Evolutionary conservation across 2,797 vertebrate species (phyloP).

Genomic region (Notolepis coatsorum): DNA sequence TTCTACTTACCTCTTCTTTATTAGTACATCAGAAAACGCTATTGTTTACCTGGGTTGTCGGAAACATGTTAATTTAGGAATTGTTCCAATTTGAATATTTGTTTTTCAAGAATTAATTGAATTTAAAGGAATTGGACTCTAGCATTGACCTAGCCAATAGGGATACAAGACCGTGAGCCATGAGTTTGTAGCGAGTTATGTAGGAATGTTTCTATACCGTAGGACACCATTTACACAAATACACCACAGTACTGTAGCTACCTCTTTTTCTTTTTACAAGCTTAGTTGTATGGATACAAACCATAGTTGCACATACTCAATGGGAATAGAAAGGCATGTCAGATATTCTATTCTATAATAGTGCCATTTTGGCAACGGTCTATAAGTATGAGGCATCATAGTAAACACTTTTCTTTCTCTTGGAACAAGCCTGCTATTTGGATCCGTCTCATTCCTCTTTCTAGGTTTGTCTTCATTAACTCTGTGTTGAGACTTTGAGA

Average conservation of each 20-base stretch:
- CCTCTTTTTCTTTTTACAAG: too few species aligned
- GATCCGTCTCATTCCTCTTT: background rate
- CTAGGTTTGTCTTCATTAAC: too few species aligned
- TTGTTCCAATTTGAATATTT: too few species aligned
- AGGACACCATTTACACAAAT: background rate
- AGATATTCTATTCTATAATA: background rate
- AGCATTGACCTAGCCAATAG: too few species aligned
- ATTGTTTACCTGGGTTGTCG: constrained; percentile 36
- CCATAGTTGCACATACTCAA: too few species aligned
- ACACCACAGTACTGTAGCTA: background rate
- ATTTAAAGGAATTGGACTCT: background rate
- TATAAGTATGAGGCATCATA: background rate
- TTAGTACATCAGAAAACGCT: constrained; percentile 2
- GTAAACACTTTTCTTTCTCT: background rate
- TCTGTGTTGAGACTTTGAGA: too few species aligned
- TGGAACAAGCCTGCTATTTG: background rate
- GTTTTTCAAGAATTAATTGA: background rate
- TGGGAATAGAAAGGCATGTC: too few species aligned
- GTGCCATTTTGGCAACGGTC: background rate
- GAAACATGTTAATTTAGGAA: background rate
- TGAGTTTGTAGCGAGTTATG: background rate
- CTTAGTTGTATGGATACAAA: too few species aligned
- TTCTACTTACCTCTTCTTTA: background rate
- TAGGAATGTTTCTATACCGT: background rate
- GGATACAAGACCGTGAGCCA: background rate